These are phyloP conservation scores for Tethya wilhelma DNA, from an alignment of 37 sponge, comb jelly and placozoan species.

Conservation along the genomic window DNA sequence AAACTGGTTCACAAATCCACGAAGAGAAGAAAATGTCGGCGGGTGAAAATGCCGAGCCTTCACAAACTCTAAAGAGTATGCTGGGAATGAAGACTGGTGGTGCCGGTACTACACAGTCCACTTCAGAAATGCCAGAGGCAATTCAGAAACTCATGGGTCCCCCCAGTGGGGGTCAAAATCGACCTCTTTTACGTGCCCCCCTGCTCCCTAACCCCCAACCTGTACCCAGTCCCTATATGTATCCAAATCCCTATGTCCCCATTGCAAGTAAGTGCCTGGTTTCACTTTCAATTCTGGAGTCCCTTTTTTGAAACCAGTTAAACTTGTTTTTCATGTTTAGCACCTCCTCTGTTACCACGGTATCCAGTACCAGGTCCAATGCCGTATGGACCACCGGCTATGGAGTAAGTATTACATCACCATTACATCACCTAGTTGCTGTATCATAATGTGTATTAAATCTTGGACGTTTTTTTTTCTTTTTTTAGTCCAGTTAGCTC, in stretches of 20 bases:
- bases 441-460: not conserved
- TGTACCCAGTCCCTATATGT: not conserved
- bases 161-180: not conserved
- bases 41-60: too few relatives aligned
- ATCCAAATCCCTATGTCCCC: not conserved
- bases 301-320: not conserved
- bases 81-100: not conserved
- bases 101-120: not conserved
- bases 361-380: not conserved
- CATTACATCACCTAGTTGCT: too few relatives aligned
- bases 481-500: not conserved
- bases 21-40: too few relatives aligned
- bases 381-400: slow-evolving; percentile 21
- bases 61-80: slow-evolving; percentile 19
- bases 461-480: not conserved
- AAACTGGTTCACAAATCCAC: too few relatives aligned
- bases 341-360: not conserved
- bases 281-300: not conserved
- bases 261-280: not conserved
- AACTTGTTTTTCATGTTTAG: not conserved
- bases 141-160: slow-evolving; percentile 22
- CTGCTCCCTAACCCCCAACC: not conserved
- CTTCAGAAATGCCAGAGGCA: slow-evolving; percentile 8
- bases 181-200: not conserved
- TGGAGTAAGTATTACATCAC: slow-evolving; percentile 11